A percentile compares a stretch with the other conserved stretches of the same genome.
These are phyloP conservation scores for Mycteria americana DNA, from an alignment of 2,797 vertebrate genomes.

Conservation along the genomic window DNA sequence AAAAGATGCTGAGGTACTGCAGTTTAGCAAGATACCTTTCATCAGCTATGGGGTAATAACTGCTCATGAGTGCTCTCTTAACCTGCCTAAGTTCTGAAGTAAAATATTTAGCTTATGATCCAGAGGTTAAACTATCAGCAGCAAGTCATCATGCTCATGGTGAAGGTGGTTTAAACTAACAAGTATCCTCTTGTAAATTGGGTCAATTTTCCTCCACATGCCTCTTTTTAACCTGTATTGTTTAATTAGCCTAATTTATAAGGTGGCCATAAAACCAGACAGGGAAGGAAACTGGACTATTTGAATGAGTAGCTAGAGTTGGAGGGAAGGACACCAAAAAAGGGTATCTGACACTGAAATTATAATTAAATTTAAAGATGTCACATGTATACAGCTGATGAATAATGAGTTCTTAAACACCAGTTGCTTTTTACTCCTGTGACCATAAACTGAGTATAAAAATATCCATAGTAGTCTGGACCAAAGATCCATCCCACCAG, in stretches of 20 bases:
- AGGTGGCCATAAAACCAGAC: background rate
- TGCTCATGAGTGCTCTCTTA: background rate
- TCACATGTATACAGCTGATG: background rate
- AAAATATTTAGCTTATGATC: background rate
- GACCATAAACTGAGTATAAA: background rate
- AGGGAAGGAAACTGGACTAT: background rate
- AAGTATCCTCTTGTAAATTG: background rate
- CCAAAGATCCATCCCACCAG: background rate
- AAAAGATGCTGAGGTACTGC: background rate
- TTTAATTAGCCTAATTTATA: background rate
- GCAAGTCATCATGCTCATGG: background rate
- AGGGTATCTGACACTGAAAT: background rate
- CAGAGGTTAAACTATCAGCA: background rate
- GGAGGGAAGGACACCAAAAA: background rate
- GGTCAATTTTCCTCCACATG: background rate
- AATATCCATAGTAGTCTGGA: background rate
- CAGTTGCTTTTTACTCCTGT: background rate
- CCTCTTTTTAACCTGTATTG: background rate
- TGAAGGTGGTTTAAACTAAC: background rate
- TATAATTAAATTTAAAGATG: background rate
- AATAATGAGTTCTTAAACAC: background rate
- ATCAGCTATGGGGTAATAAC: background rate
- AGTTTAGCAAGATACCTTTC: background rate
- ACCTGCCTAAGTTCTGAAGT: background rate
- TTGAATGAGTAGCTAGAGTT: background rate